These are phyloP conservation scores for Turritopsis dohrnii DNA, from an alignment of 30 jellyfish, hydroid and myxozoan species.

Conservation along the genomic window DNA sequence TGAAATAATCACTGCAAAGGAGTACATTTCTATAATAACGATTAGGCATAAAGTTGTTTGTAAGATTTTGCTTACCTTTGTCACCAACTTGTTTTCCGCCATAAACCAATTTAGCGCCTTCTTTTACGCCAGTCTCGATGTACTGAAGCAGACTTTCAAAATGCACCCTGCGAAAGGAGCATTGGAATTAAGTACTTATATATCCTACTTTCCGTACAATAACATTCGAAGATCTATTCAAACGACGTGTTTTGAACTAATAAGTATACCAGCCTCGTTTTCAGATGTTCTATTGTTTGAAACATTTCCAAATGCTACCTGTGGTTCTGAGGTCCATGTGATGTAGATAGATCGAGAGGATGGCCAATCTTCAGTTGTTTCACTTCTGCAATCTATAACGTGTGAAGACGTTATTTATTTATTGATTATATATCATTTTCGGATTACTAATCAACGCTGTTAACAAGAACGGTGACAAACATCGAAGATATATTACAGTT, in stretches of 20 bases:
- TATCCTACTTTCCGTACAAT: too few species aligned
- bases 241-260: background rate
- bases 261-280: background rate
- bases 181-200: too few species aligned
- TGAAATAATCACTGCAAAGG: too few species aligned
- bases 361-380: constrained; percentile 87
- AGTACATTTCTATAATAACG: too few species aligned
- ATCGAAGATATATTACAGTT: too few species aligned
- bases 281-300: background rate
- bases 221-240: background rate
- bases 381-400: constrained; percentile 56
- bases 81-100: constrained; percentile 95
- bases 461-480: too few species aligned
- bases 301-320: constrained; percentile 30
- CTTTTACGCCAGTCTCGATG: constrained; percentile 79
- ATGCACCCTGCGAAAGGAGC: constrained; percentile 60
- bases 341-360: constrained; percentile 85
- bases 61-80: constrained; percentile 43
- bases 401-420: background rate
- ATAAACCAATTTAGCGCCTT: constrained; percentile 84
- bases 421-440: background rate
- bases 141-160: constrained; percentile 71
- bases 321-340: constrained; percentile 98
- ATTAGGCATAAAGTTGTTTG: background rate
- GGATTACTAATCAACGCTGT: too few species aligned